Conservation (phyloP, 2,888 invertebrate genomes). For the Stramonita haemastoma region DNA sequence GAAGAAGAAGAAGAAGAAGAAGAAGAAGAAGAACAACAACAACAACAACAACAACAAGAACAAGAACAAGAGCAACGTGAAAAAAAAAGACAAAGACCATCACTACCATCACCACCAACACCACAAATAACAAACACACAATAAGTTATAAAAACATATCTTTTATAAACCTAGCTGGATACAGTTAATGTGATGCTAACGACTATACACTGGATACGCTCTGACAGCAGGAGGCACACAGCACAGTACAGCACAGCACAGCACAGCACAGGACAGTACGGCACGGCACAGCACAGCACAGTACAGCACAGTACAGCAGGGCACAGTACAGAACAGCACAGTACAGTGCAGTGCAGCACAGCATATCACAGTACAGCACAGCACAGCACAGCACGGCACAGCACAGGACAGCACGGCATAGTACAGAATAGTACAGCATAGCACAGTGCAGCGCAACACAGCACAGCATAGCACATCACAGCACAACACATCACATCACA, state of each 20-base stretch:
- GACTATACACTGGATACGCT: no score
- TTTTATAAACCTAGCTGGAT: no score
- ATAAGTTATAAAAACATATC: no score
- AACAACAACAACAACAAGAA: no score
- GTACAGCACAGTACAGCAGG: neutral
- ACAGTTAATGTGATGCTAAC: no score
- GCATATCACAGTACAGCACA: neutral
- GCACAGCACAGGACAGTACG: neutral
- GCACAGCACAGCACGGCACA: neutral
- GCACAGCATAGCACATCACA: slow-evolving; percentile 43
- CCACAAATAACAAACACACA: no score
- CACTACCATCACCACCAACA: no score
- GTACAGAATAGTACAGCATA: slow-evolving; percentile 1
- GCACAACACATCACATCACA: slow-evolving; percentile 44
- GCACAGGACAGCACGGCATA: neutral
- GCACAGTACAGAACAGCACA: neutral
- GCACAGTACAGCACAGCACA: neutral
- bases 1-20: no score
- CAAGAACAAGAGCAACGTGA: no score
- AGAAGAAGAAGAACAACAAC: no score
- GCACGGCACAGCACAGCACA: neutral
- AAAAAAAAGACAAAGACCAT: no score
- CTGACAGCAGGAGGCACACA: neutral
- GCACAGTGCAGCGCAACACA: slow-evolving; percentile 11
- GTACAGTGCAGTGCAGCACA: neutral